Evolutionary conservation across 2,113 vertebrate genomes (phyloP), one percentile per base, ranked within the genome.

Genomic region (Acrocephalus kingi): DNA sequence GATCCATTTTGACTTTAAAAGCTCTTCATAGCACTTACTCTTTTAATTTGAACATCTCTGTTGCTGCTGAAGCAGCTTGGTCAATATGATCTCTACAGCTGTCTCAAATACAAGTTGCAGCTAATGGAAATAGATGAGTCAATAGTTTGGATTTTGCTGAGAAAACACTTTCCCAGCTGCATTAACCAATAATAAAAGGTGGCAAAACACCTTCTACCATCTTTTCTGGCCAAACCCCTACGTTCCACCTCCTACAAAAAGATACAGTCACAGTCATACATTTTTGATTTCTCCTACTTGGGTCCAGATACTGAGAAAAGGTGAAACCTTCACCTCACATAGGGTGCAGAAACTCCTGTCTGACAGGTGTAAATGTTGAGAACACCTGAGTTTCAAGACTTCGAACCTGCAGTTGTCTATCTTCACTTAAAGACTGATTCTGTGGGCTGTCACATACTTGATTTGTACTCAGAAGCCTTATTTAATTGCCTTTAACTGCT

Each of bases 271-370:
- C 31, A 74, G 43, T 19, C 30, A 61, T 8, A 14, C 2, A 10
- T 3, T 8, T 88, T 55, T 72, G 10, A 52, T 43, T 85, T 79
- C 45, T 72, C n/a, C 52, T 83, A 0, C 58, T 31, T 80, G 41
- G 10, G 15, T 61, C 18, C 58, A 27, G 7, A 54, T 58, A 41
- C 21, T 68, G 41, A 90, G 18, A 12, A 15, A 45, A 45, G 20
- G 28, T 1, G 10, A 84, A 89, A 68, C 5, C 31, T 76, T 64
- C 14, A 27, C n/a, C 7, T 69, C 49, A 28, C 0, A 0, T 2
- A 21, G 6, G 27, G 25, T 27, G 11, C 23, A 66, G 45, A 22
- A 76, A 18, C 43, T 83, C 43, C 33, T 28, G 49, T 92, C 56
- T 84, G 56, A 68, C 0, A 3, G 41, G 14, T 31, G 30, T 16